Conservation (phyloP, 2,113 vertebrate genomes). For the Jacana jacana region DNA sequence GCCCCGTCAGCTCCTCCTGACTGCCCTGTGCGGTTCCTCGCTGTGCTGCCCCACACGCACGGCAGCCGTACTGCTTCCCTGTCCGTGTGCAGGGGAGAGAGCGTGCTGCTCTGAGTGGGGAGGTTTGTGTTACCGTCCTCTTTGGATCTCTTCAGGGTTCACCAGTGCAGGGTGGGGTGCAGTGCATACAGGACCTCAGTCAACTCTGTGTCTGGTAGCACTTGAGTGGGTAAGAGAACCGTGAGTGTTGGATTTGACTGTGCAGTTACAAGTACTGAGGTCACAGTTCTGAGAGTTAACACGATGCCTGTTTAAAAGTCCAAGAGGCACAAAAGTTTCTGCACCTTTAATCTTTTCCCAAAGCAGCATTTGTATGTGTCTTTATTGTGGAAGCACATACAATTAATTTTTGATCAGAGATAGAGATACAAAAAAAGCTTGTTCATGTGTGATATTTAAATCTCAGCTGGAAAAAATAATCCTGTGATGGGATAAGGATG, state of each 20-base stretch:
- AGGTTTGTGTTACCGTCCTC: background rate
- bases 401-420: background rate
- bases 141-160: background rate
- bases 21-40: background rate
- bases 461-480: background rate
- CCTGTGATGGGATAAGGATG: background rate
- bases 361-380: background rate
- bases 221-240: background rate
- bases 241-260: background rate
- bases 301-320: background rate
- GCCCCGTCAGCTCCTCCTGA: background rate
- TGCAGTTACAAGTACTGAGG: background rate
- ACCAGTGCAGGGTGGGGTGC: no score
- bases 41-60: background rate
- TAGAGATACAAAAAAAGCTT: no score
- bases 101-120: background rate
- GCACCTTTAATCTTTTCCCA: background rate
- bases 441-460: background rate
- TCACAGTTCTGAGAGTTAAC: background rate
- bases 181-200: background rate
- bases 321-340: background rate
- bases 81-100: background rate
- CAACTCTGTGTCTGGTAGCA: background rate
- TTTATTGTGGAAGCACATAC: background rate
- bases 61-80: background rate